phyloP scores from a whole-genome alignment of 2,113 vertebrate genomes.

The Sakesphorus luctuosus region DNA sequence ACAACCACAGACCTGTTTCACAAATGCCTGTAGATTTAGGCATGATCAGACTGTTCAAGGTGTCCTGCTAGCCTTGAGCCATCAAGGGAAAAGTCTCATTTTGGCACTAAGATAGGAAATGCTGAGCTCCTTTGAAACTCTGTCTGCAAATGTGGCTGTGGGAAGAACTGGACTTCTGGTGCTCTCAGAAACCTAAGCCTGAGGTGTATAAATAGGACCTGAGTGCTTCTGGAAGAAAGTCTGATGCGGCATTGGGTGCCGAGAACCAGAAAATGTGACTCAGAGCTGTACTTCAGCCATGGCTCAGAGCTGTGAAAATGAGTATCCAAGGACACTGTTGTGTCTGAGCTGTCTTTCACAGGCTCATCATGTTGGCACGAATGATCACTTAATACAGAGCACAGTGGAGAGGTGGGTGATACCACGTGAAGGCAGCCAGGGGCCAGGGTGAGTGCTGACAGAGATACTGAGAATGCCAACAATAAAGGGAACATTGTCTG shows the following conservation, averaged over 20 bases:
- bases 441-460: background rate
- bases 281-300: background rate
- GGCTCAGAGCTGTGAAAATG: constrained; percentile 6
- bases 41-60: background rate
- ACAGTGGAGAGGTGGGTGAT: background rate
- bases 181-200: background rate
- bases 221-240: background rate
- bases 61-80: background rate
- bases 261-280: background rate
- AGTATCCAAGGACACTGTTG: background rate
- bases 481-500: background rate
- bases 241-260: background rate
- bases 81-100: background rate
- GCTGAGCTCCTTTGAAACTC: background rate
- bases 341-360: constrained; percentile 36
- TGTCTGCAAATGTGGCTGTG: background rate
- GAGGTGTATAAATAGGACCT: background rate
- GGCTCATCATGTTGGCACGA: background rate
- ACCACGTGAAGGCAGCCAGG: background rate
- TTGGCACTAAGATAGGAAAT: background rate
- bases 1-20: background rate
- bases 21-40: background rate
- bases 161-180: background rate
- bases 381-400: background rate
- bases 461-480: background rate